phyloP scores from a whole-genome alignment of 2,797 vertebrate species.

The Falco concolor region DNA sequence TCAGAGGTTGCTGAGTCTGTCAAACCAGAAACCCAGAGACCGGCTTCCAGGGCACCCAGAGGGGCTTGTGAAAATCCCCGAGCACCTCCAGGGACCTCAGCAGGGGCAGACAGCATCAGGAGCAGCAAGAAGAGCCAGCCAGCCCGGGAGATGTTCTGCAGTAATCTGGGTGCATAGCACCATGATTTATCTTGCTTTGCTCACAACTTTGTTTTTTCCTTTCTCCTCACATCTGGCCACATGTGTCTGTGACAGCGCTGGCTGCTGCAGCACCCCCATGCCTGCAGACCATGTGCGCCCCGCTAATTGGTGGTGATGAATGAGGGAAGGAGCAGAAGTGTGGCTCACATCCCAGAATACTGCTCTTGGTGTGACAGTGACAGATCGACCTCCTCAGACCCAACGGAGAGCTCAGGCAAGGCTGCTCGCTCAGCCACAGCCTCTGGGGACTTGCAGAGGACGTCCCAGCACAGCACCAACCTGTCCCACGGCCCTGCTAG shows the following conservation, averaged over 20 bases:
- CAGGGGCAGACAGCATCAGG: fast-evolving
- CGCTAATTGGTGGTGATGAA: not conserved
- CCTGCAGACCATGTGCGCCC: not conserved
- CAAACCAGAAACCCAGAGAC: not conserved
- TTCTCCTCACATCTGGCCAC: not conserved
- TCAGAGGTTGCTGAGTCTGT: fast-evolving
- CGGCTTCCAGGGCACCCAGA: not conserved
- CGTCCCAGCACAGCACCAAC: not conserved
- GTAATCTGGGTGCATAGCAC: too few relatives aligned
- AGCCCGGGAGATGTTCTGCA: not conserved
- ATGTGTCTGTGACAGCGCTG: not conserved
- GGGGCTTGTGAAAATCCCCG: not conserved
- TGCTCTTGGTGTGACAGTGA: not conserved
- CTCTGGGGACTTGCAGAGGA: not conserved
- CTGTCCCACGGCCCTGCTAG: fast-evolving
- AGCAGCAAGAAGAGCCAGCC: not conserved
- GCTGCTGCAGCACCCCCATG: not conserved
- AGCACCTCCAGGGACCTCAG: not conserved
- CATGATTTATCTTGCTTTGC: not conserved
- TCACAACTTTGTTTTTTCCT: not conserved
- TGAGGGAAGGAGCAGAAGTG: not conserved
- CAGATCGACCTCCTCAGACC: not conserved
- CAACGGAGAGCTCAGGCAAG: fast-evolving
- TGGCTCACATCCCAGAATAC: not conserved
- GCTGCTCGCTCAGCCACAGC: not conserved